These are phyloP conservation scores for Xiphophorus maculatus DNA, from an alignment of 2,113 vertebrate genomes.

Conservation along the genomic window DNA sequence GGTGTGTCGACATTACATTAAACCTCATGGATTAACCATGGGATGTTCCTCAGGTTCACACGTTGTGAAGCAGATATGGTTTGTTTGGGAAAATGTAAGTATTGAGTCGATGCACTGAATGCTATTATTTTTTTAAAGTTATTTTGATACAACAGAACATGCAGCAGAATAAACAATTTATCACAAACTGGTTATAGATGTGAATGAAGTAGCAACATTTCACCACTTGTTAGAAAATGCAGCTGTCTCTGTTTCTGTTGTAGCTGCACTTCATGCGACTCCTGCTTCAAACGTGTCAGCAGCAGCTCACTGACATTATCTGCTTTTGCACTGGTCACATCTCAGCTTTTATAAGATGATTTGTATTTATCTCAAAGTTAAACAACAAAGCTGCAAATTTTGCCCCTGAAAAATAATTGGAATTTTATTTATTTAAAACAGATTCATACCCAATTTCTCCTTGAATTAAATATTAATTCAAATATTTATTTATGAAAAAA, in stretches of 20 bases:
- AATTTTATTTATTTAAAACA: background rate
- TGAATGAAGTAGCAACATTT: background rate
- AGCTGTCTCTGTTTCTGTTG: too few species aligned
- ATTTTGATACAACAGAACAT: background rate
- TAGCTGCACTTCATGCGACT: too few species aligned
- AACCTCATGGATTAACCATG: background rate
- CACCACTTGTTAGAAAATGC: background rate
- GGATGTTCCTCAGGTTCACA: background rate
- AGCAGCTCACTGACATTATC: too few species aligned
- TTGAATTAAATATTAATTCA: background rate
- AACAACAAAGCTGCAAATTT: background rate
- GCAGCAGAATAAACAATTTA: background rate
- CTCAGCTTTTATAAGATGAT: too few species aligned
- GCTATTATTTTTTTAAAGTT: background rate
- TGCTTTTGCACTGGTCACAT: too few species aligned
- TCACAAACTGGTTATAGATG: background rate
- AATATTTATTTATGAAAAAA: background rate
- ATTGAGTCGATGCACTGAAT: background rate
- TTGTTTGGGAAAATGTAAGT: too few species aligned
- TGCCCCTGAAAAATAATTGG: background rate
- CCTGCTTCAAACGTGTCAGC: too few species aligned
- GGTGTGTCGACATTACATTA: background rate
- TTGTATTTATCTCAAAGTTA: background rate
- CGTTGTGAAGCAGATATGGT: background rate
- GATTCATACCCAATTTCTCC: background rate